Conservation (phyloP, 2,113 vertebrate species). For the Eublepharis macularius region DNA sequence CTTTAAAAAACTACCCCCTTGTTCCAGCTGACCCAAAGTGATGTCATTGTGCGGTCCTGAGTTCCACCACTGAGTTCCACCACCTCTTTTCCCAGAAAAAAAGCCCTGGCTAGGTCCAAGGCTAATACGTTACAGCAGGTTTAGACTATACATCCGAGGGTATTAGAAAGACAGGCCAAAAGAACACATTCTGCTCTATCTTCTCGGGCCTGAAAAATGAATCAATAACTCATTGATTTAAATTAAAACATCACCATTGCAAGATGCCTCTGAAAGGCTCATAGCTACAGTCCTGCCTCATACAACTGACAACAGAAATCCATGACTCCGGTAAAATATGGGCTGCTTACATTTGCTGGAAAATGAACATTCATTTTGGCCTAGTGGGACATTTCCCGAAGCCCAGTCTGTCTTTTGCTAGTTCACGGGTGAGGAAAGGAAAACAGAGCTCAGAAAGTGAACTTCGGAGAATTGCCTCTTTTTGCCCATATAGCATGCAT, state of each 20-base stretch:
- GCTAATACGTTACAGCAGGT: slow-evolving; percentile 55
- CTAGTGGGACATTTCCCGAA: not conserved
- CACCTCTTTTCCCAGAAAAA: no score
- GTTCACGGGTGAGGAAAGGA: not conserved
- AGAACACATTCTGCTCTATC: slow-evolving; percentile 49
- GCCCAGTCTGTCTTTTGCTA: not conserved
- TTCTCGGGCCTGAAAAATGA: slow-evolving; percentile 50
- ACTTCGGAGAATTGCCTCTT: slow-evolving; percentile 49
- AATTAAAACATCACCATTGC: slow-evolving; percentile 60
- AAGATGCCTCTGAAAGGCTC: slow-evolving; percentile 29
- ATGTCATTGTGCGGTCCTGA: no score
- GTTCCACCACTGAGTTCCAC: no score
- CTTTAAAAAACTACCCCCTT: no score
- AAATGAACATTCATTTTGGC: slow-evolving; percentile 38
- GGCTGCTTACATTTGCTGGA: not conserved
- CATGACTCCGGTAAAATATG: not conserved
- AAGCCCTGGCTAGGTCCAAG: slow-evolving; percentile 29
- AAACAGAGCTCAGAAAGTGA: slow-evolving; percentile 51
- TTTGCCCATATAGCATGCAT: slow-evolving; percentile 48
- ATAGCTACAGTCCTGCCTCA: not conserved
- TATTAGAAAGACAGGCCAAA: slow-evolving; percentile 59
- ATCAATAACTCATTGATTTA: slow-evolving; percentile 67
- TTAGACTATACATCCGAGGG: slow-evolving; percentile 56
- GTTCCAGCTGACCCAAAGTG: no score
- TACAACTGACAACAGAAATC: not conserved